Percentiles rank a stretch among this genome's conserved stretches.
phyloP scores from a whole-genome alignment of 2,888 invertebrate species.

The Heterodera filipjevi region DNA sequence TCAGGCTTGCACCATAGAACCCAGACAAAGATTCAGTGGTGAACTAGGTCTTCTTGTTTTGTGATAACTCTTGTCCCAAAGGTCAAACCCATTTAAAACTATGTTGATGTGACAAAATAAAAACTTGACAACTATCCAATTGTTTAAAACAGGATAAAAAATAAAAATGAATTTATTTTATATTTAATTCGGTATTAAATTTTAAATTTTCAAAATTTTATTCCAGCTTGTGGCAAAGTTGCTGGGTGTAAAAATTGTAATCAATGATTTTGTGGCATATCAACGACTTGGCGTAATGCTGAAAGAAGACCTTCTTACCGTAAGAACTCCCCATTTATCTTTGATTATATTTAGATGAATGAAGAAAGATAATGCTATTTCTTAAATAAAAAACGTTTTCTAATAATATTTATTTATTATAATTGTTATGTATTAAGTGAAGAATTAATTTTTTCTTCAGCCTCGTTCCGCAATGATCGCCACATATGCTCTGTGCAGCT shows the following conservation, averaged over 20 bases:
- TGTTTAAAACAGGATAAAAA: too few species aligned
- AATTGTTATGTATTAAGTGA: not conserved
- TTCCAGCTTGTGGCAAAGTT: slow-evolving; percentile 50
- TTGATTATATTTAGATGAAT: too few species aligned
- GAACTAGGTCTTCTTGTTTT: too few species aligned
- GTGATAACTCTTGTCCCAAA: too few species aligned
- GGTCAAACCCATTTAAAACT: too few species aligned
- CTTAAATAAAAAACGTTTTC: not conserved
- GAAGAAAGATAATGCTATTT: not conserved
- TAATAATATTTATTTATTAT: not conserved
- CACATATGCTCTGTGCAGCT: slow-evolving; percentile 68
- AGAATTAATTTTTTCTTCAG: slow-evolving; percentile 32
- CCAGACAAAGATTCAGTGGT: too few species aligned
- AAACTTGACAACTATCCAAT: too few species aligned
- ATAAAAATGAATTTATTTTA: not conserved
- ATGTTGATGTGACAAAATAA: too few species aligned
- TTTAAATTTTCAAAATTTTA: too few species aligned
- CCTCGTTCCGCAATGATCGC: slow-evolving; percentile 56
- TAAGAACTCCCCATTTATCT: too few species aligned
- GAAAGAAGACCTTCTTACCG: slow-evolving; percentile 27
- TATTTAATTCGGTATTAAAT: not conserved
- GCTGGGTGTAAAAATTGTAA: slow-evolving; percentile 60
- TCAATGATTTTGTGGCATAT: slow-evolving; percentile 63
- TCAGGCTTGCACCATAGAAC: too few species aligned
- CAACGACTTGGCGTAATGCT: slow-evolving; percentile 46